Percentiles rank a stretch among this genome's conserved stretches.
Conservation (phyloP, 2,113 vertebrate genomes). For the Antennarius striatus region DNA sequence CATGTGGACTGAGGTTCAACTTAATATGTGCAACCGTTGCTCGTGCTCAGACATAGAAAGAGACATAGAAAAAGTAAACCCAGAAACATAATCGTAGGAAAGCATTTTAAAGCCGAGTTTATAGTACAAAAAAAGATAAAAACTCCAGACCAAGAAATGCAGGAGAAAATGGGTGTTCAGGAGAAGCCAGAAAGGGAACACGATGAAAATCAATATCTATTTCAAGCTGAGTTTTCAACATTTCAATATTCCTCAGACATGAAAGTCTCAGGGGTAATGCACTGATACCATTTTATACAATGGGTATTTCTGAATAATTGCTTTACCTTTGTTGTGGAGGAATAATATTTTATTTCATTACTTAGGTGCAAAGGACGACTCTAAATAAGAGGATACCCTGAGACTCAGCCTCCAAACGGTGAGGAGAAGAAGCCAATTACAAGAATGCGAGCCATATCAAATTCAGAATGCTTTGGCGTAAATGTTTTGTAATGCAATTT, state of each 20-base stretch:
- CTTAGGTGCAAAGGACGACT: no score
- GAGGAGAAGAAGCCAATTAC: not conserved
- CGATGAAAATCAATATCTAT: slow-evolving; percentile 8
- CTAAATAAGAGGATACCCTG: no score
- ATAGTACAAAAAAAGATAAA: no score
- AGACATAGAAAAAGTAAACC: not conserved
- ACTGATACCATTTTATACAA: no score
- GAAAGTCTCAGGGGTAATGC: no score
- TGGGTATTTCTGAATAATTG: not conserved
- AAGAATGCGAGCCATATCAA: not conserved
- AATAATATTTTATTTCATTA: no score
- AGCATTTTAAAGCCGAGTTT: not conserved
- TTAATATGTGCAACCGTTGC: not conserved
- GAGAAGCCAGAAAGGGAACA: not conserved
- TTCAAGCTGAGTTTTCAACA: not conserved
- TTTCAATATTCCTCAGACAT: not conserved
- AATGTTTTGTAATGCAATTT: not conserved
- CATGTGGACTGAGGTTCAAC: slow-evolving; percentile 13
- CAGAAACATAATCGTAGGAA: no score
- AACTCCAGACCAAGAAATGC: not conserved
- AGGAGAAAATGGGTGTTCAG: not conserved
- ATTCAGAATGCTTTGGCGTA: not conserved
- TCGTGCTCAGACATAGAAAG: not conserved
- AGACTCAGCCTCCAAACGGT: no score
- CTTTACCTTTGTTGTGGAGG: not conserved